A percentile compares a stretch with the other conserved stretches of the same genome.
Conservation (phyloP, 2,113 vertebrate species). For the Cheirogaleus medius region DNA sequence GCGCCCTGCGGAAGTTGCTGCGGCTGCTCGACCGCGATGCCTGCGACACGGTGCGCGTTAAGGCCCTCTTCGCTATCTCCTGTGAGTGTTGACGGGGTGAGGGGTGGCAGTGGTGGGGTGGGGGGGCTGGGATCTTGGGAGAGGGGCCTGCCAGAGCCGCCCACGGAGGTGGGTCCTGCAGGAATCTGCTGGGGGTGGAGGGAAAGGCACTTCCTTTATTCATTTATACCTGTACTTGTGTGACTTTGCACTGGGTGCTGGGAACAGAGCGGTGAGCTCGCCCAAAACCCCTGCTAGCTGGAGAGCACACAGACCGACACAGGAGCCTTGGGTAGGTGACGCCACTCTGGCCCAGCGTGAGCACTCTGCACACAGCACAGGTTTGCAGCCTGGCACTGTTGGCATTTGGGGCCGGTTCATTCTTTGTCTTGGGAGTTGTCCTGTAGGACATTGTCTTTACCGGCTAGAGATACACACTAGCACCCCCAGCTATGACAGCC, state of each 20-base stretch:
- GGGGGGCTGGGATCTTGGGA: not conserved
- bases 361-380: rapidly evolving
- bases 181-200: not conserved
- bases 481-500: too few relatives aligned
- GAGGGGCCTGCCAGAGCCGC: not conserved
- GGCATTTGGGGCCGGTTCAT: not conserved
- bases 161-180: not conserved
- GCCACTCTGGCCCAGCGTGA: rapidly evolving
- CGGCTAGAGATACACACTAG: rapidly evolving
- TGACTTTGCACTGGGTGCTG: too few relatives aligned
- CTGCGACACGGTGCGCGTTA: conserved; percentile 88
- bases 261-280: rapidly evolving
- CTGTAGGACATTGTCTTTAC: too few relatives aligned
- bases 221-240: rapidly evolving
- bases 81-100: conserved; percentile 85
- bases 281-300: not conserved
- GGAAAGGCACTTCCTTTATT: not conserved
- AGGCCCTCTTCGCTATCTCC: conserved; percentile 93
- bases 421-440: not conserved
- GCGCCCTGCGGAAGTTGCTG: conserved; percentile 88
- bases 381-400: not conserved
- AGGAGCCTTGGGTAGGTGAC: rapidly evolving
- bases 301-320: not conserved
- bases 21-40: conserved; percentile 89
- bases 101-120: not conserved